Base-by-base conservation (phyloP, 2,797 vertebrate genomes). In the Helarctos malayanus region DNA sequence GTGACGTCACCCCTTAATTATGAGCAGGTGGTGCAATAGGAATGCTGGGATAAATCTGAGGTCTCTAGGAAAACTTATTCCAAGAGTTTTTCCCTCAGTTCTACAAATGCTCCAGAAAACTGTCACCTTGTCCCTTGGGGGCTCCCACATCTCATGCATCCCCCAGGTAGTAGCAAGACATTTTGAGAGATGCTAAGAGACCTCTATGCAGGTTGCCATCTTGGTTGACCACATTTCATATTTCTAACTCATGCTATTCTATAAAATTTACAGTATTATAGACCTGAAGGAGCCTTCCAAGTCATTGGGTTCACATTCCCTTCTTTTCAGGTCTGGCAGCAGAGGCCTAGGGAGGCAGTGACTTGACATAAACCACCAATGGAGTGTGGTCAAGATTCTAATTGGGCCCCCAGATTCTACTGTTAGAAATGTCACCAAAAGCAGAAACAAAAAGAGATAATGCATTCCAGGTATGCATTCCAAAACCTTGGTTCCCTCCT, bases 101-200 rank as follows among this genome's bases (percentile, higher is more conserved):
- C 35, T 52, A 4, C 69, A 96, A 83, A 59, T 76, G 23, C 3
- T 91, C 12, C 84, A 95, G 65, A 91, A 89, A 95, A 80, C 21
- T 15, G 3, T 71, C 38, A 87, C 57, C 52, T 86, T 68, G 7
- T 59, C 15, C 7, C n/a, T 7, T 57, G 15, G 10, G 8, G 7
- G 4, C 2, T 78, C 12, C 78, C 47, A 29, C 23, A 16, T 38
- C 5, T 54, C 32, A 59, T 16, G 6, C 0, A 4, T 69, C 19
- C 10, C 41, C 1, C 10, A 81, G 13, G 23, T 85, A 71, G 68
- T 59, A 81, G 52, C 14, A 95, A 89, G 47, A 19, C 49, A 57
- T 86, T 54, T 61, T 21, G 8, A n/a, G 19, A 89, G 45, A 93
- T 7, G 0, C 57, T 76, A 32, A 76, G 57, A 76, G 16, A 94